A percentile compares a stretch with the other conserved stretches of the same genome.
These are phyloP conservation scores for Chloebia gouldiae DNA, from an alignment of 2,113 vertebrate species.

Conservation along the genomic window DNA sequence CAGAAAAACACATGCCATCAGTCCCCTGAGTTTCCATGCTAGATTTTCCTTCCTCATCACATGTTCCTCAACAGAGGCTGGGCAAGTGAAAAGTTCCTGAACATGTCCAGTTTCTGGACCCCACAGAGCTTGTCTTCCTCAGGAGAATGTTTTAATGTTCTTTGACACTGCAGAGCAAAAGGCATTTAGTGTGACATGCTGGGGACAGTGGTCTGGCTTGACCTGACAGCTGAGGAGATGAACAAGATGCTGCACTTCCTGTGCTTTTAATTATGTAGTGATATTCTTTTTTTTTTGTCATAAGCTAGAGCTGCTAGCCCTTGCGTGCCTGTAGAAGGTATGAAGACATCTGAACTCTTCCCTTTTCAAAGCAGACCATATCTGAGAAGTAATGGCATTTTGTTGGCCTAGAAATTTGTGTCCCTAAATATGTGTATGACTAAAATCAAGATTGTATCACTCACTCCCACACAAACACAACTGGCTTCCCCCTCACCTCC, in stretches of 20 bases:
- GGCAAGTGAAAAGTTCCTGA: not conserved
- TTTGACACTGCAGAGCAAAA: not conserved
- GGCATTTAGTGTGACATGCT: not conserved
- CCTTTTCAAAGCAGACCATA: not conserved
- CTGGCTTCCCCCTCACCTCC: not conserved
- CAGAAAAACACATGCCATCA: not conserved
- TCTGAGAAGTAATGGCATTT: not conserved
- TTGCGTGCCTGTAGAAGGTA: not conserved
- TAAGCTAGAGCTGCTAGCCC: not conserved
- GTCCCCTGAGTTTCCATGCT: not conserved
- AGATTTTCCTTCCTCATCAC: not conserved
- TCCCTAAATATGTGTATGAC: not conserved
- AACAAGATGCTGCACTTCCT: not conserved
- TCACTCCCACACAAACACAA: not conserved
- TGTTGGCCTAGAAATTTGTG: not conserved
- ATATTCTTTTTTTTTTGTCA: not conserved
- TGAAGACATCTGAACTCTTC: not conserved
- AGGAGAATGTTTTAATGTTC: not conserved
- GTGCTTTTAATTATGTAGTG: not conserved
- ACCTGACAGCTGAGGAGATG: not conserved
- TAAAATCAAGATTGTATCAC: not conserved
- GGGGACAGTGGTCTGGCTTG: not conserved
- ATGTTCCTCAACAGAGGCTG: not conserved
- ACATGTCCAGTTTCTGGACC: not conserved
- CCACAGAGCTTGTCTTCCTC: not conserved